phyloP scores from a whole-genome alignment of 2,888 invertebrate species.

The Operophtera brumata region DNA sequence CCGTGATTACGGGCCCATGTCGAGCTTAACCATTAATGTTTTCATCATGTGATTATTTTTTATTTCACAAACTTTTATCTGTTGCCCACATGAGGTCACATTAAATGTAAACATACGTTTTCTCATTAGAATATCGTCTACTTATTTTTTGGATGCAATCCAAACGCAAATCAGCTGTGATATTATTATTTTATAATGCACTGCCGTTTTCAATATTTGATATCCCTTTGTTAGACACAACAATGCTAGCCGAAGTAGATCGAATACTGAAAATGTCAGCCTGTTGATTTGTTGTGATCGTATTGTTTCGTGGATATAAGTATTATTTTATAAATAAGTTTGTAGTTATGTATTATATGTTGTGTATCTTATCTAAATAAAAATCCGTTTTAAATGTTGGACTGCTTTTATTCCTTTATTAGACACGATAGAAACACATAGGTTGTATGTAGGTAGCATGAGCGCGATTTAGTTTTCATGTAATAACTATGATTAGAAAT shows the following conservation, averaged over 20 bases:
- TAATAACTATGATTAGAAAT: too few species aligned
- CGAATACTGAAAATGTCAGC: too few species aligned
- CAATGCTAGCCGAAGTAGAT: not conserved
- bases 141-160: constrained; percentile 16
- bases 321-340: constrained; percentile 16
- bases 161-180: constrained; percentile 27
- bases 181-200: constrained; percentile 10
- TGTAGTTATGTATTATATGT: constrained; percentile 20
- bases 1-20: too few species aligned
- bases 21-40: too few species aligned
- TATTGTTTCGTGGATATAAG: too few species aligned
- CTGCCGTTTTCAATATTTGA: constrained; percentile 7
- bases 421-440: not conserved
- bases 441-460: too few species aligned
- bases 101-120: not conserved
- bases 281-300: too few species aligned
- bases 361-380: constrained; percentile 12
- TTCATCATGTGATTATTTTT: too few species aligned
- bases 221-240: constrained; percentile 5
- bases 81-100: too few species aligned
- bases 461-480: too few species aligned
- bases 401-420: constrained; percentile 4
- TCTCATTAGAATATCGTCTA: not conserved
- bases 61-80: too few species aligned
- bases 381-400: not conserved